Evolutionary conservation across 2,888 invertebrate genomes (phyloP).

Genomic region (Parnassius orleans): DNA sequence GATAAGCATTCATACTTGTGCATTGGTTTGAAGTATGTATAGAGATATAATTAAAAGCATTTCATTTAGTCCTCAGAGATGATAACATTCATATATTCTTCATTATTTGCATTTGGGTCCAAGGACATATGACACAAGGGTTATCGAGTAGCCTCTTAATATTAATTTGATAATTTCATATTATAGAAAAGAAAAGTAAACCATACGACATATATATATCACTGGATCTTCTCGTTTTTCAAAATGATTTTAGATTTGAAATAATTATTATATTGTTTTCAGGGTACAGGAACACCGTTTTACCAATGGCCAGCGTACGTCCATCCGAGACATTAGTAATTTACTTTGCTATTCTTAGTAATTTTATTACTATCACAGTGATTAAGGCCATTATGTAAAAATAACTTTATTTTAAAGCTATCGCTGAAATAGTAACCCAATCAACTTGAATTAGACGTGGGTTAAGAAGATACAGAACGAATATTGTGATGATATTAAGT

Average conservation of each 20-base stretch:
- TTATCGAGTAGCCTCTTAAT: too few relatives aligned
- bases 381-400: not conserved
- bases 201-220: too few relatives aligned
- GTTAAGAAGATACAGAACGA: constrained; percentile 12
- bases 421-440: constrained; percentile 6
- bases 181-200: too few relatives aligned
- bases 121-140: too few relatives aligned
- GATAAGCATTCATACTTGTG: too few relatives aligned
- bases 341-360: constrained; percentile 25
- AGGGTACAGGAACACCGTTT: constrained; percentile 53
- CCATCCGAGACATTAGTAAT: constrained; percentile 53
- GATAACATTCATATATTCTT: too few relatives aligned
- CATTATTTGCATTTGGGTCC: too few relatives aligned
- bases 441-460: constrained; percentile 5
- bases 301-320: constrained; percentile 69
- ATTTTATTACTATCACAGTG: constrained; percentile 20
- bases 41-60: too few relatives aligned
- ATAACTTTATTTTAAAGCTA: not conserved
- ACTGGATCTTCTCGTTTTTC: too few relatives aligned
- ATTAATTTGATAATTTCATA: too few relatives aligned
- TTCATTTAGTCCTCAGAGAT: too few relatives aligned
- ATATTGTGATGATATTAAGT: constrained; percentile 58
- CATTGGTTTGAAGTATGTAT: too few relatives aligned
- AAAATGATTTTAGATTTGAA: not conserved
- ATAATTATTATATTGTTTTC: constrained; percentile 32